Base-by-base conservation (phyloP, 2,797 vertebrate species). In the Centropyge bicolor region DNA sequence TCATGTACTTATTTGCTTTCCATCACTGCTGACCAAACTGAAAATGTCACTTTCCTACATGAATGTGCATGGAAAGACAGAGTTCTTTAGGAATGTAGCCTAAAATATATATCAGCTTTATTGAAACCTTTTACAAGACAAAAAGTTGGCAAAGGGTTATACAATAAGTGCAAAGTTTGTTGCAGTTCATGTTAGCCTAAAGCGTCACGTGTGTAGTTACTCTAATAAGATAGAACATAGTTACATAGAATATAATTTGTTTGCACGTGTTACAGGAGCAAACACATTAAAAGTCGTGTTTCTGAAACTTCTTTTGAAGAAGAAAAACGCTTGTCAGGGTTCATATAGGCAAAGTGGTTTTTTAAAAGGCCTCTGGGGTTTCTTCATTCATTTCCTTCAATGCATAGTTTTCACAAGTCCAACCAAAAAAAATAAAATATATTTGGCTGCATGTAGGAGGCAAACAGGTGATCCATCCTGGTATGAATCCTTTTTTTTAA, bases 61-160 rank as follows among this genome's bases (percentile, higher is more conserved):
- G 54, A 27, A 31, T 49, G 35, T 65, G 5, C 20, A 60, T 31
- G 64, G 59, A 85, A 67, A 75, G 49, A 89, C 86, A 65, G 55
- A 69, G 38, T 70, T 78, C 71, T 87, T 22, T 38, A 27, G 59
- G 49, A 36, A 9, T 86, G 60, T 88, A 88, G 87, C 84, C 88
- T 92, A 93, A 92, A 93, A 94, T 93, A 93, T 92, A 91, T 74
- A 85, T 89, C 87, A 92, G 88, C 91, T 95, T 95, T 95, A 95
- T 95, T 95, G 89, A 93, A 93, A 89, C 87, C 70, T 89, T 93
- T 93, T 90, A 93, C 93, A 94, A 76, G 83, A 83, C 82, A 92
- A 79, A 86, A 77, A 75, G 70, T 86, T 82, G 86, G 81, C 86
- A 91, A 79, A 91, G 65, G 84, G 73, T 90, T 91, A 94, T 95